Conservation (phyloP, 2,888 invertebrate species). For the Dicycla oo region DNA sequence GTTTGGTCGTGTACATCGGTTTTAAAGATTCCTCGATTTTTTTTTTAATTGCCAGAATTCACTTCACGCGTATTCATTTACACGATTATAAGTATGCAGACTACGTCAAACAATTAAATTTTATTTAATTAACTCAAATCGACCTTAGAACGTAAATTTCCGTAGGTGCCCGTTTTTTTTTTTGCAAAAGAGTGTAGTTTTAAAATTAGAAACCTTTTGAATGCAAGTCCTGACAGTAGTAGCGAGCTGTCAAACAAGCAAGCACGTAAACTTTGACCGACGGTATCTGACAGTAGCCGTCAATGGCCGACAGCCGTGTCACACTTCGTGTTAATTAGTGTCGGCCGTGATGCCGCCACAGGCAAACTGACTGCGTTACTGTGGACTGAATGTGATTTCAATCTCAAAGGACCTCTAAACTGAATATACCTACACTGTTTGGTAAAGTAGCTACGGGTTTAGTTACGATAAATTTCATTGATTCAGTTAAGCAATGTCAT, state of each 20-base stretch:
- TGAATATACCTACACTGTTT: not conserved
- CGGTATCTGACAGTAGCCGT: constrained; percentile 27
- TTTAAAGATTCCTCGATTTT: too few species aligned
- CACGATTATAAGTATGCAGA: too few species aligned
- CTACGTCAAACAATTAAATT: too few species aligned
- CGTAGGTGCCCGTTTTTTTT: too few species aligned
- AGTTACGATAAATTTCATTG: not conserved
- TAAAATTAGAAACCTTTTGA: not conserved
- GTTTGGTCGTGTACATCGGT: too few species aligned
- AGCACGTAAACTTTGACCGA: constrained; percentile 31
- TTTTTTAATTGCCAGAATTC: too few species aligned
- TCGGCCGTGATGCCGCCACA: constrained; percentile 33
- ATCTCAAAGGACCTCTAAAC: constrained; percentile 41
- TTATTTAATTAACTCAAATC: too few species aligned
- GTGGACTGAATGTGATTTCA: constrained; percentile 49
- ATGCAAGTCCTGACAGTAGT: not conserved
- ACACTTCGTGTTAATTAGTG: constrained; percentile 45
- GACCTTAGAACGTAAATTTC: too few species aligned
- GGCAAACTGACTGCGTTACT: constrained; percentile 47
- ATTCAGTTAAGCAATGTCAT: not conserved
- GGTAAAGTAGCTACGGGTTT: not conserved
- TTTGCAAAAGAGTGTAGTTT: too few species aligned
- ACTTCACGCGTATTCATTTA: too few species aligned
- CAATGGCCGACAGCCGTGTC: constrained; percentile 29
- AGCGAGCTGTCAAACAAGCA: constrained; percentile 24